Base-by-base conservation (phyloP, 1,140 invertebrate species). In the Oscheius sp. region DNA sequence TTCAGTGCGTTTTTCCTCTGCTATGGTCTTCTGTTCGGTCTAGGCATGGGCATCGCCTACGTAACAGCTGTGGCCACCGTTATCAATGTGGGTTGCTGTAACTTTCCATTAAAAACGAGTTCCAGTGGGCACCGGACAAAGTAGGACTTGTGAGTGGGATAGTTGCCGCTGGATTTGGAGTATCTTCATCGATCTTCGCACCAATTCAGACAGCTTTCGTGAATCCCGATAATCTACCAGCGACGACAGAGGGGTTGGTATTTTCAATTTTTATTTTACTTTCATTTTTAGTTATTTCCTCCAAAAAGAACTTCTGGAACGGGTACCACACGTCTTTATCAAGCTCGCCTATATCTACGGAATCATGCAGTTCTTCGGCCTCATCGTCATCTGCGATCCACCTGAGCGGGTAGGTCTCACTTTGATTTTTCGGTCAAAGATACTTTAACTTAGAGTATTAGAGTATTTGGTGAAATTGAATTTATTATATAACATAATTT, bases 41-140 rank as follows among this genome's bases (percentile, higher is more conserved):
- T 84, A 3, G 82, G 82, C 35, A 79, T 84, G 38, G 82, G 80
- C 18, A 83, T 83, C 35, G 83, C 82, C 28, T 83, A 83, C 59
- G 80, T 82, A 15, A 77, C 79, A n/a, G 76, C 81, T 13, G 81
- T 83, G 7, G 66, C 78, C 7, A 78, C 78, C 34, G 81, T 84
- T 38, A 84, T 84, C 20, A 83, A 84, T 68, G 75, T 77, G 31
- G 70, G 38, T 49, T 63, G 10, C 29, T 65, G 13, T 10, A 18
- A 65, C 18, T 62, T 55, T 59, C 7, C 18, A 36, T 13, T 1
- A 3, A 52, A 45, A 29, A 10, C 46, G 32, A 31, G 15, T 34
- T 77, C 18, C 67, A 77, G 76, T 83, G 81, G 81, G 80, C 81
- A 2, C 81, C 81, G 3, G 64, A 82, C 55, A 77, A 77, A 70